phyloP scores from a whole-genome alignment of 2,113 vertebrate genomes.

The Apteryx owenii region DNA sequence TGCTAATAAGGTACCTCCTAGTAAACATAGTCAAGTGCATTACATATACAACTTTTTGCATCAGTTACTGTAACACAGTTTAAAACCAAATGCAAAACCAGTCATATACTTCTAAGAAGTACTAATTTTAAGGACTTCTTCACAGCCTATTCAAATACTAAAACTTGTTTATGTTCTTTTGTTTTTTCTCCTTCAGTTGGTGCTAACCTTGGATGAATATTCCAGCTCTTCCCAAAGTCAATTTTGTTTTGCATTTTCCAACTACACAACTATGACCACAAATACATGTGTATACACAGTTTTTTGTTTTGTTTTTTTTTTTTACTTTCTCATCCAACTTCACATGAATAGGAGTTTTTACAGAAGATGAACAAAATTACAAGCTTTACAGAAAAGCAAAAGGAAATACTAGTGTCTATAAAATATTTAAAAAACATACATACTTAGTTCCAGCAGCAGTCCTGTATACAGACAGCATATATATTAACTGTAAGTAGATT shows the following conservation, averaged over 20 bases:
- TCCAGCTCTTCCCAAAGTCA: constrained; percentile 50
- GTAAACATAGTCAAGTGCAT: constrained; percentile 47
- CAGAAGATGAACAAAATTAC: constrained; percentile 45
- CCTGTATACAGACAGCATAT: constrained; percentile 10
- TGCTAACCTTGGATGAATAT: neutral
- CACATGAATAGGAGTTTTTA: neutral
- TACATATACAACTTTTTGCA: neutral
- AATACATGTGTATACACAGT: neutral
- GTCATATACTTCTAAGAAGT: neutral
- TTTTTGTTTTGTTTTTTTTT: neutral
- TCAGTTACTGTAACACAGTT: neutral
- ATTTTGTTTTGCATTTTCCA: neutral
- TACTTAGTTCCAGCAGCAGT: constrained; percentile 21
- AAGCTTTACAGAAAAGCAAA: constrained; percentile 52
- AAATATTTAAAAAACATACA: neutral
- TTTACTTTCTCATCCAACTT: constrained; percentile 49
- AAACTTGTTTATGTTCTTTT: neutral
- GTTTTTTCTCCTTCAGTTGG: neutral
- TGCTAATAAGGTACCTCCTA: constrained; percentile 14
- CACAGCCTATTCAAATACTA: neutral
- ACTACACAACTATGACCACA: neutral
- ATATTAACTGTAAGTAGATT: neutral
- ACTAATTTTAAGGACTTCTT: neutral
- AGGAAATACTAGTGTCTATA: neutral
- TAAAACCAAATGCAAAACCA: neutral